These are phyloP conservation scores for Trissoscelio sp. DNA, from an alignment of 2,888 invertebrate species.

Conservation along the genomic window DNA sequence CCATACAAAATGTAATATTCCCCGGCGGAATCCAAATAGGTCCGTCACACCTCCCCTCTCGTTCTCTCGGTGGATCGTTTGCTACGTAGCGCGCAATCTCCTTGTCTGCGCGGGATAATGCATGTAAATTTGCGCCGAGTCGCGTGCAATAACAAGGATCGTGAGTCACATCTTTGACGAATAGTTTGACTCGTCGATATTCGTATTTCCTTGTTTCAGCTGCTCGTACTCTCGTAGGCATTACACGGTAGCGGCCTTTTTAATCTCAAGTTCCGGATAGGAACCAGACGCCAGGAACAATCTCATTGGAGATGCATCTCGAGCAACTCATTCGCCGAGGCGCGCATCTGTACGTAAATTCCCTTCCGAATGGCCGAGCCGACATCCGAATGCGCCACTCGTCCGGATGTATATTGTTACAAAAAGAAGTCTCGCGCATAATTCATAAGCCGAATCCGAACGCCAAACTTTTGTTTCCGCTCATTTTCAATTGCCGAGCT, in stretches of 20 bases:
- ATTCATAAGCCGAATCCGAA: conserved; percentile 60
- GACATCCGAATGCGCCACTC: conserved; percentile 55
- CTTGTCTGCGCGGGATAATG: conserved; percentile 37
- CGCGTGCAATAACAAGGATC: conserved; percentile 60
- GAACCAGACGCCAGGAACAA: conserved; percentile 51
- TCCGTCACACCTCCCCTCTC: no score
- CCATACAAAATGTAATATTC: conserved; percentile 66
- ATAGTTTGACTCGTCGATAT: conserved; percentile 54
- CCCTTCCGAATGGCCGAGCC: conserved; percentile 44
- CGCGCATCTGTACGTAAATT: conserved; percentile 59
- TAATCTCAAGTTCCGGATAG: conserved; percentile 70
- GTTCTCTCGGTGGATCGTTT: conserved; percentile 3
- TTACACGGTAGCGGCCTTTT: conserved; percentile 65
- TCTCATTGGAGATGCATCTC: conserved; percentile 74
- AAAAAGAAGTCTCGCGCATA: conserved; percentile 59
- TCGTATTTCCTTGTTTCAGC: conserved; percentile 49
- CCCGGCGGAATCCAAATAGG: conserved; percentile 43
- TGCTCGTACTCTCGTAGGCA: conserved; percentile 53
- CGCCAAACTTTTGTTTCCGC: conserved; percentile 58
- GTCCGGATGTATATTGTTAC: conserved; percentile 55
- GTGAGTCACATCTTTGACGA: conserved; percentile 66
- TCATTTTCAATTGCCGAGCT: conserved; percentile 61
- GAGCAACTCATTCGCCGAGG: conserved; percentile 72
- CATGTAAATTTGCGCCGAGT: conserved; percentile 59
- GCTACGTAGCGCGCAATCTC: conserved; percentile 14